A percentile compares a stretch with the other conserved stretches of the same genome.
phyloP scores from a whole-genome alignment of 2,113 vertebrate species.

The Marmota monax region DNA sequence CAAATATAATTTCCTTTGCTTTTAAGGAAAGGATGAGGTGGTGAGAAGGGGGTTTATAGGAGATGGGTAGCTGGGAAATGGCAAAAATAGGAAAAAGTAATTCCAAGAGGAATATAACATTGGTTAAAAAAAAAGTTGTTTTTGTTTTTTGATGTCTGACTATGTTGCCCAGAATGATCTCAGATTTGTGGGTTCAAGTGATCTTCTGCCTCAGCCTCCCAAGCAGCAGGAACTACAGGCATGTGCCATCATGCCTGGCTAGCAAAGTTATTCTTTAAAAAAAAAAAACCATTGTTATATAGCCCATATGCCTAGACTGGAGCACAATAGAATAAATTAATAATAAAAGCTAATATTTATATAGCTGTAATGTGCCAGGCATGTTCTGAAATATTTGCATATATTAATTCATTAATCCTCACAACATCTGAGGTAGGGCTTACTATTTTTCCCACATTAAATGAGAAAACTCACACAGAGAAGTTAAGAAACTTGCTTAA shows the following conservation, averaged over 20 bases:
- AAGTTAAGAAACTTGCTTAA: background rate
- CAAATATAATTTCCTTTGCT: constrained; percentile 70
- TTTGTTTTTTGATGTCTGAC: background rate
- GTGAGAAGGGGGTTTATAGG: background rate
- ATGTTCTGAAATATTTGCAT: constrained; percentile 39
- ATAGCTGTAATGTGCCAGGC: background rate
- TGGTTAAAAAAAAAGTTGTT: background rate
- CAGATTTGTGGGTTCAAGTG: no score
- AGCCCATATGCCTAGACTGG: background rate
- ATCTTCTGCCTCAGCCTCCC: background rate
- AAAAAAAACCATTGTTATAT: background rate
- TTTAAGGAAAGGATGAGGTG: constrained; percentile 58
- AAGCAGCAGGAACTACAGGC: no score
- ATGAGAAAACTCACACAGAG: no score
- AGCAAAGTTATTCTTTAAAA: constrained; percentile 10
- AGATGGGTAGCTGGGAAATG: background rate
- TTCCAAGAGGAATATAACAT: constrained; percentile 40
- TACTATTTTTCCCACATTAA: background rate
- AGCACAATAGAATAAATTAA: background rate
- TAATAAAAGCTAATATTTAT: no score
- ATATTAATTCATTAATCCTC: constrained; percentile 1
- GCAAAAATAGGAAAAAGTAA: constrained; percentile 30
- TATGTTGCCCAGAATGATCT: background rate
- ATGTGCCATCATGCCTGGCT: background rate
- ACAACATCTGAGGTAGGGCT: background rate